phyloP scores from a whole-genome alignment of 2,888 invertebrate species.

The Pilophorus perplexus region DNA sequence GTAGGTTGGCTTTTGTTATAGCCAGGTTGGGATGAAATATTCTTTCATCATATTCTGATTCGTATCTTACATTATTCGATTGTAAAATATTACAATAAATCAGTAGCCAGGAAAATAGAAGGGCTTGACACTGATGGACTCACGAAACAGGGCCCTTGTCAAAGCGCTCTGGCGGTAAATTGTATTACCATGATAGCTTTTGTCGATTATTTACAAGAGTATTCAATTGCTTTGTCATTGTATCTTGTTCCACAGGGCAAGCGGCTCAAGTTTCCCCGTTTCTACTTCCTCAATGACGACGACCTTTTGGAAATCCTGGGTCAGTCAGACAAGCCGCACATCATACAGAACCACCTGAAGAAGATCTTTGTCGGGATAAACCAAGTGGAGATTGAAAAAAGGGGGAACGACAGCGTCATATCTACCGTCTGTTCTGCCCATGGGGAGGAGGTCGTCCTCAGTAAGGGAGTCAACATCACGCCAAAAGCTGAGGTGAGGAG shows the following conservation, averaged over 20 bases:
- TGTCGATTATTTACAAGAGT: too few species aligned
- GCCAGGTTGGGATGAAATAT: too few species aligned
- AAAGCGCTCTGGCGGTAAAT: too few species aligned
- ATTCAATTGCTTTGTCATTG: too few species aligned
- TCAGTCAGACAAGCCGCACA: conserved; percentile 81
- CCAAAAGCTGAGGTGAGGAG: conserved; percentile 70
- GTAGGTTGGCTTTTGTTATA: too few species aligned
- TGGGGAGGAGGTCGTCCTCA: conserved; percentile 69
- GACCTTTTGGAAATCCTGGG: conserved; percentile 94
- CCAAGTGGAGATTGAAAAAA: conserved; percentile 66
- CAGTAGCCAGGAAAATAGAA: too few species aligned
- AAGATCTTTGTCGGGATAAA: conserved; percentile 92
- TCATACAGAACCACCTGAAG: conserved; percentile 91
- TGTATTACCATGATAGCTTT: too few species aligned
- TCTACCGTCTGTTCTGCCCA: conserved; percentile 71
- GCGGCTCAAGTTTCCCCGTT: conserved; percentile 86
- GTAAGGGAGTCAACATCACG: conserved; percentile 67
- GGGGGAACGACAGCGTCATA: conserved; percentile 56
- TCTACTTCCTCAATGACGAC: conserved; percentile 97
- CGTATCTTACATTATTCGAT: not conserved
- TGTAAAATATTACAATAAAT: too few species aligned
- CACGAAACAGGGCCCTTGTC: too few species aligned
- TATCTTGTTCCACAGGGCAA: conserved; percentile 67
- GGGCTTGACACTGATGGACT: too few species aligned
- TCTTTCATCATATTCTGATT: too few species aligned